Evolutionary conservation across 2,888 invertebrate species (phyloP).

Genomic region (Trisateles emortualis): DNA sequence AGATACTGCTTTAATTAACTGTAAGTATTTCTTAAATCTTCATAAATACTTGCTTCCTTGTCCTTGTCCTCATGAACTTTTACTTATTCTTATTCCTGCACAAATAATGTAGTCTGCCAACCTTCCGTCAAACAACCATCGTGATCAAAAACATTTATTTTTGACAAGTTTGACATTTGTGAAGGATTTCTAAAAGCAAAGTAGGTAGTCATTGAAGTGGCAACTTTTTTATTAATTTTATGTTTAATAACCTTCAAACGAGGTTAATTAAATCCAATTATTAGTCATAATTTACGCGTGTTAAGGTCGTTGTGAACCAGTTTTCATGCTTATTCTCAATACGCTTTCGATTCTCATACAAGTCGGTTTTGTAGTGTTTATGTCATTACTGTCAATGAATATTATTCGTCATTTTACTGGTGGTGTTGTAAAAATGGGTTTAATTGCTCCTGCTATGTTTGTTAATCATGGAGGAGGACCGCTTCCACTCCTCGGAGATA

Average conservation of each 20-base stretch:
- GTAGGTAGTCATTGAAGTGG: not conserved
- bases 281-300: conserved; percentile 28
- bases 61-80: no score
- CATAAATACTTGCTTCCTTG: no score
- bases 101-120: no score
- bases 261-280: conserved; percentile 22
- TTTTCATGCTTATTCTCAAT: conserved; percentile 79
- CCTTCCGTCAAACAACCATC: no score
- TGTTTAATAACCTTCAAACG: conserved; percentile 28
- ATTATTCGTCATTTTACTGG: conserved; percentile 72
- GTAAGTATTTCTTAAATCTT: no score
- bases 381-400: conserved; percentile 80
- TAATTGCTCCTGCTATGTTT: conserved; percentile 77
- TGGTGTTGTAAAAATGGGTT: conserved; percentile 67
- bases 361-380: conserved; percentile 75
- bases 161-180: not conserved
- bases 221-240: not conserved
- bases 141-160: no score
- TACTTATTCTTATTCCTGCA: no score
- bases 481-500: conserved; percentile 75
- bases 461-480: conserved; percentile 83
- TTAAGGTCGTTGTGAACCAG: conserved; percentile 40
- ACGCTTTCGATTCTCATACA: conserved; percentile 74
- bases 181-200: no score
- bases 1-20: no score